Base-by-base conservation (phyloP, 1,140 invertebrate species). In the Sweltsa coloradensis region DNA sequence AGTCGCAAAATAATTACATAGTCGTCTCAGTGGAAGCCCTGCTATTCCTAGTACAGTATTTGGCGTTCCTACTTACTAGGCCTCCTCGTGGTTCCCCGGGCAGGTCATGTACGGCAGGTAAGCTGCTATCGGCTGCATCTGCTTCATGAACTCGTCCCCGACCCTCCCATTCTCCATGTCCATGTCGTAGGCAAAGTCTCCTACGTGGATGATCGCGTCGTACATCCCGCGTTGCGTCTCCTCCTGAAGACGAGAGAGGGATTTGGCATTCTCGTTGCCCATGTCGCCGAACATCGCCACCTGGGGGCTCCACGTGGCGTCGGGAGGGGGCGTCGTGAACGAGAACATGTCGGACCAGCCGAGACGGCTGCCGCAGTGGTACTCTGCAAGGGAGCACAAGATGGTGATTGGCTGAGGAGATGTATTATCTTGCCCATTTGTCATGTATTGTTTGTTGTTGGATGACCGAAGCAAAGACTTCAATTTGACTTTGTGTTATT, bases 171-270 rank as follows among this genome's bases (percentile, higher is more conserved):
- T 68, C 45, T 87, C 66, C 67, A 78, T 45, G 66, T 91, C 69
- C 85, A 98, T 88, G 63, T 97, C 87, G 69, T 97, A 98, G 0
- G 92, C 93, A 71, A 97, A 89, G 73, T 95, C 91, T 1, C 92
- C 93, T 49, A 94, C 86, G 70, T 97, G 93, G 39, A 97, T 71
- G 45, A 91, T 80, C 50, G 85, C 75, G 69, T 97, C 89, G 63
- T 89, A 93, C 53, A 78, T 64, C n/a, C 76, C 83, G 24, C 70
- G 67, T 57, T 89, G 77, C 0, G 82, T 77, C 57, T 96, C 92
- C 52, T 83, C 68, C 62, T 91, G 85, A 24, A 97, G 64, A 39
- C 81, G 69, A 0, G 78, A 72, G 29, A 94, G 67, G n/a, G 89
- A 89, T 51, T 75, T 68, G 19, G 87, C 87, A 70, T 95, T 94